Percentiles rank a stretch among this genome's conserved stretches.
Evolutionary conservation across 2,888 invertebrate species (phyloP).

Genomic region (Drosophila meridionalis): DNA sequence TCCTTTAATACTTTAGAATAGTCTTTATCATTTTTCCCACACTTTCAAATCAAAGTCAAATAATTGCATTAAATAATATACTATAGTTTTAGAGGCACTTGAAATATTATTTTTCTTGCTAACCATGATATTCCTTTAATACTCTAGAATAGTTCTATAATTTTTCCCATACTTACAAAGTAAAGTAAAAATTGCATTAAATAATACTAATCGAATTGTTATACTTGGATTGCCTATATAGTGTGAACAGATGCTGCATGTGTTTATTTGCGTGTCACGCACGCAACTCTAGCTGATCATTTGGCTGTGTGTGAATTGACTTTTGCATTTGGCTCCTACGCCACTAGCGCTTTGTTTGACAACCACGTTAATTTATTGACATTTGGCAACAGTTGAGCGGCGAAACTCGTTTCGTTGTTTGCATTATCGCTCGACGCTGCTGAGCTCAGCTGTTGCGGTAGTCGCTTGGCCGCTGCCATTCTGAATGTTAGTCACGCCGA

Average conservation of each 20-base stretch:
- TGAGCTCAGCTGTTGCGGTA: slow-evolving; percentile 64
- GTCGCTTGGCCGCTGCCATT: slow-evolving; percentile 35
- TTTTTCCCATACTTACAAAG: neutral
- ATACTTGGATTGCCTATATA: neutral
- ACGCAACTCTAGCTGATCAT: slow-evolving; percentile 6
- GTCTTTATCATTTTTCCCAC: neutral
- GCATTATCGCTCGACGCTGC: slow-evolving; percentile 54
- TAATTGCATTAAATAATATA: neutral
- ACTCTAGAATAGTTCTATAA: neutral
- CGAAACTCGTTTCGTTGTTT: slow-evolving; percentile 64
- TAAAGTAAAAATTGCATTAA: neutral
- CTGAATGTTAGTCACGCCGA: slow-evolving; percentile 62
- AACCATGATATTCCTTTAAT: neutral
- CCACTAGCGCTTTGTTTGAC: slow-evolving; percentile 57
- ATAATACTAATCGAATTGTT: neutral
- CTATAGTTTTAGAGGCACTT: too few relatives aligned
- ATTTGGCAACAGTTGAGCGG: slow-evolving; percentile 72
- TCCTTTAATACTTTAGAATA: neutral
- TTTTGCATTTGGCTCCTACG: slow-evolving; percentile 66
- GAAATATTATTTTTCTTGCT: neutral
- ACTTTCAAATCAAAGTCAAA: neutral
- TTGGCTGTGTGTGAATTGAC: slow-evolving; percentile 28
- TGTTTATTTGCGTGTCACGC: slow-evolving; percentile 21
- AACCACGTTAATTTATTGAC: slow-evolving; percentile 73
- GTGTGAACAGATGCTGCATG: slow-evolving; percentile 4